Conservation (phyloP, 2,113 vertebrate species). For the Fregetta grallaria region DNA sequence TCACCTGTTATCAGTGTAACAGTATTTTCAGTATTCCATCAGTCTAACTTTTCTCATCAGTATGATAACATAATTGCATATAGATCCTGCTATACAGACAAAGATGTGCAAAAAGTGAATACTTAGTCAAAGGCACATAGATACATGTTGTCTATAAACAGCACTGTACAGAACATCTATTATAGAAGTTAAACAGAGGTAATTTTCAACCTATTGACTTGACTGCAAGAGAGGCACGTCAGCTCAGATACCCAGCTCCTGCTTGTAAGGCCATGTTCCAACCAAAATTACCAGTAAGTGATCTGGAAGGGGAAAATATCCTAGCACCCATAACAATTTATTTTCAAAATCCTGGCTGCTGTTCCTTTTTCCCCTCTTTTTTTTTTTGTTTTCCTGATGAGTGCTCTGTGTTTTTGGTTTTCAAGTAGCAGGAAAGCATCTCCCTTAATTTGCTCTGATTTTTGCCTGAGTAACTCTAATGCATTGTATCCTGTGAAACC, state of each 20-base stretch:
- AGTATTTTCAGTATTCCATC: slow-evolving; percentile 6
- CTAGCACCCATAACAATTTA: neutral
- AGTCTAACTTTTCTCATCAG: neutral
- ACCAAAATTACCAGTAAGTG: neutral
- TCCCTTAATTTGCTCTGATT: slow-evolving; percentile 44
- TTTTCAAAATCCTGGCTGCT: neutral
- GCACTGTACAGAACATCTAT: neutral
- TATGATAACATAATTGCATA: neutral
- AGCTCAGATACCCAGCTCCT: neutral
- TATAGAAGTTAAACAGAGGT: neutral
- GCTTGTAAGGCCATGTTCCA: neutral
- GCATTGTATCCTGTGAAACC: slow-evolving; percentile 30
- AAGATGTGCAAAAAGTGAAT: neutral
- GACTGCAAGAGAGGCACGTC: neutral
- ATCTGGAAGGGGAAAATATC: neutral
- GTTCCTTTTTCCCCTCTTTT: neutral
- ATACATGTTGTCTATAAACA: neutral
- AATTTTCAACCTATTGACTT: slow-evolving; percentile 18
- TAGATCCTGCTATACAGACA: neutral
- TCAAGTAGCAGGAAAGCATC: neutral
- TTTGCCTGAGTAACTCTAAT: slow-evolving; percentile 29
- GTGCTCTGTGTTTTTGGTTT: neutral
- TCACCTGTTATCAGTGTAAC: neutral
- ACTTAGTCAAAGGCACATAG: neutral
- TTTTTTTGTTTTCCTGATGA: neutral